These are phyloP conservation scores for Eumerus sabulonum DNA, from an alignment of 2,888 invertebrate species.

Conservation along the genomic window DNA sequence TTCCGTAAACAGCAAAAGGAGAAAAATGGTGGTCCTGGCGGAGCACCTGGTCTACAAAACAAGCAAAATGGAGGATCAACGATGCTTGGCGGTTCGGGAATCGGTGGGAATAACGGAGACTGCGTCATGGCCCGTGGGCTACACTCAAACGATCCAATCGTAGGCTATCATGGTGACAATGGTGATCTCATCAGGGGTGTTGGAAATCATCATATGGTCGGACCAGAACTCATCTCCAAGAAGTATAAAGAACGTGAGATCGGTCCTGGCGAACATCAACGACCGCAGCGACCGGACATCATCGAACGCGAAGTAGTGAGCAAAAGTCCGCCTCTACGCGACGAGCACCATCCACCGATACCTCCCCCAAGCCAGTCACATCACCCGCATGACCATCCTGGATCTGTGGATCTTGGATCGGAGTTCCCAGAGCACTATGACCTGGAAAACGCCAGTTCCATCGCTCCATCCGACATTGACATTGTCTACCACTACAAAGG, in stretches of 20 bases:
- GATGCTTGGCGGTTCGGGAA: constrained; percentile 85
- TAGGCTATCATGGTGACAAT: constrained; percentile 86
- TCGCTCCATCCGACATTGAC: constrained; percentile 98
- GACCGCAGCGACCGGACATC: constrained; percentile 94
- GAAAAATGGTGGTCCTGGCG: constrained; percentile 85
- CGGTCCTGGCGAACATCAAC: constrained; percentile 84
- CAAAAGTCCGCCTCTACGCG: constrained; percentile 88
- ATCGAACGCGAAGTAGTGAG: constrained; percentile 93
- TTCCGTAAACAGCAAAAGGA: constrained; percentile 92
- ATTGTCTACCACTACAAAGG: constrained; percentile 98
- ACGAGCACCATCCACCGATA: constrained; percentile 90
- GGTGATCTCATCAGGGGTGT: constrained; percentile 88
- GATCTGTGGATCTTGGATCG: constrained; percentile 87
- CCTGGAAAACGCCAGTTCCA: constrained; percentile 97
- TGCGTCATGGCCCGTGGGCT: constrained; percentile 84
- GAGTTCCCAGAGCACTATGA: constrained; percentile 96
- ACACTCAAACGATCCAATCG: constrained; percentile 84
- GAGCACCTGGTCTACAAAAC: constrained; percentile 85
- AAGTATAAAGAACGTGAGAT: constrained; percentile 94
- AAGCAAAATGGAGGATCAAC: constrained; percentile 86
- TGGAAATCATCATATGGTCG: constrained; percentile 87
- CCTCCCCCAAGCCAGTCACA: constrained; percentile 86
- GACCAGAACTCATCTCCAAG: constrained; percentile 91
- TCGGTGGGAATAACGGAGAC: constrained; percentile 85
- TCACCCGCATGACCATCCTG: constrained; percentile 86